Evolutionary conservation across 2,888 invertebrate genomes (phyloP).

Genomic region (Pheosia tremula): DNA sequence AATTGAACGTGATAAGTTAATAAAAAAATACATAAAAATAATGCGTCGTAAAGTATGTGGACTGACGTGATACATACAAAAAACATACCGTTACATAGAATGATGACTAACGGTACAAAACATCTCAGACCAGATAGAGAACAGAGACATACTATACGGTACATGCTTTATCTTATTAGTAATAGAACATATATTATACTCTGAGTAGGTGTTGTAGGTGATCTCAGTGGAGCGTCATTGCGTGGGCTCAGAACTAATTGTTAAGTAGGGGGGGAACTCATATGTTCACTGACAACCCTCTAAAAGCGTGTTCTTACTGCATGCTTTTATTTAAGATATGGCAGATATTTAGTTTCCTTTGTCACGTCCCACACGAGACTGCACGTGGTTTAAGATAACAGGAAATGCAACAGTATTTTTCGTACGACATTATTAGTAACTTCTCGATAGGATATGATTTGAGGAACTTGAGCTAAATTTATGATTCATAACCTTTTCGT

Average conservation of each 20-base stretch:
- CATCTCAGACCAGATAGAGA: constrained; percentile 12
- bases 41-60: constrained; percentile 14
- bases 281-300: not conserved
- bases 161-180: constrained; percentile 26
- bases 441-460: too few species aligned
- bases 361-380: not conserved
- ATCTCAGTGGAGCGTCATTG: constrained; percentile 26
- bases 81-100: constrained; percentile 29
- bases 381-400: constrained; percentile 3
- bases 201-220: constrained; percentile 26
- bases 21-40: too few species aligned
- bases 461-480: too few species aligned
- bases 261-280: not conserved
- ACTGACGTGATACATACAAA: constrained; percentile 32
- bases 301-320: not conserved
- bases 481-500: too few species aligned
- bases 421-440: too few species aligned
- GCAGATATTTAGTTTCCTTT: not conserved
- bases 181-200: constrained; percentile 20
- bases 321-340: not conserved
- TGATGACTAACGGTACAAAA: constrained; percentile 33
- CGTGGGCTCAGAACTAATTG: constrained; percentile 10
- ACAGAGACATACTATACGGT: constrained; percentile 10
- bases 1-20: too few species aligned
- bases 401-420: not conserved